Base-by-base conservation (phyloP, 1,140 invertebrate genomes). In the Lordiphosa clarofinis region DNA sequence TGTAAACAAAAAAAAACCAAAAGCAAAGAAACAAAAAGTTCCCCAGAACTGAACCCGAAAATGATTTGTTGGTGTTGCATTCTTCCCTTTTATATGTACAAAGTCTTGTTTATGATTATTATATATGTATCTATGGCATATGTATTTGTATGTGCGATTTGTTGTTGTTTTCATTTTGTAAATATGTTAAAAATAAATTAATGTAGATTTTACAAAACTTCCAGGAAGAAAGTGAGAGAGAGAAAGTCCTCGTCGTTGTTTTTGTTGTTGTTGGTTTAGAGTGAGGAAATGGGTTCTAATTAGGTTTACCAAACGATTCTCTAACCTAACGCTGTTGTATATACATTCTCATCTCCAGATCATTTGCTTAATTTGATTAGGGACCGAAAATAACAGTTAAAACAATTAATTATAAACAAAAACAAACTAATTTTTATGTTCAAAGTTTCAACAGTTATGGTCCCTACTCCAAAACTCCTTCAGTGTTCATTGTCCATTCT, bases 61-160 rank as follows among this genome's bases (percentile, higher is more conserved):
- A 10, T 44, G 42, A 46, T 46, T 46, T 46, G 36, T 49, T 65
- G 49, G 61, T 66, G 43, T 56, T 48, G 31, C 19, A 54, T 43
- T 56, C 48, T 31, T 5, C 28, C 37, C 31, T 36, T 50, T n/a
- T n/a, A n/a, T 42, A 53, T 68, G 58, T 75, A 75, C 36, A 75
- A 63, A 82, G 40, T 60, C 31, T 35, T 61, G 11, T 56, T 74
- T 62, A 75, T 42, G 57, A 56, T 35, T 74, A 56, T 50, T 52
- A 28, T 42, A 58, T 13, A 21, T 43, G 21, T 42, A 42, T 11
- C 46, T 72, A 47, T 56, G 52, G 56, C 55, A 70, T 69, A 62
- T 71, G 56, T 60, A 42, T 52, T 57, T 57, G 38, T 39, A 52
- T 75, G 37, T 46, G 44, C n/a, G 36, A 42, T 44, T 58, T 68